A percentile compares a stretch with the other conserved stretches of the same genome.
phyloP scores from a whole-genome alignment of 2,888 invertebrate genomes.

The Idaea biselata region DNA sequence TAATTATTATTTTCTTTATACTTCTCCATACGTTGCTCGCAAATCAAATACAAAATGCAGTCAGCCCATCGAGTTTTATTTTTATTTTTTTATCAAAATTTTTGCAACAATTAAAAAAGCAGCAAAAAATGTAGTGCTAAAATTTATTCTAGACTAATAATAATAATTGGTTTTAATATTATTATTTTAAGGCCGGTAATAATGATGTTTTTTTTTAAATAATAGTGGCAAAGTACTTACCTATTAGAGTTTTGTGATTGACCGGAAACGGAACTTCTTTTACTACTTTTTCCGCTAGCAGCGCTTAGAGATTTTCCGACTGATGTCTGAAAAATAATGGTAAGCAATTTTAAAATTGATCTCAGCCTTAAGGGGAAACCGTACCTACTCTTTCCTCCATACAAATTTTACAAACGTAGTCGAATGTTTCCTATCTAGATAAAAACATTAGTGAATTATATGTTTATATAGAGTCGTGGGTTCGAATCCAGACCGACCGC shows the following conservation, averaged over 20 bases:
- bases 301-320: constrained; percentile 72
- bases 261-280: constrained; percentile 71
- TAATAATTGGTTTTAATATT: constrained; percentile 35
- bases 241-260: constrained; percentile 72
- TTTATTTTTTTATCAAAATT: constrained; percentile 18
- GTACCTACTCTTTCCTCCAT: no score
- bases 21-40: constrained; percentile 52
- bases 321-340: constrained; percentile 53
- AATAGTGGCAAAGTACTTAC: constrained; percentile 48
- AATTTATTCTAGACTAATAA: constrained; percentile 31
- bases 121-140: constrained; percentile 70
- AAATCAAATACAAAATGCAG: constrained; percentile 72
- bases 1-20: constrained; percentile 13
- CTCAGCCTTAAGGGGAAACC: no score
- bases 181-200: constrained; percentile 25
- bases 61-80: constrained; percentile 37
- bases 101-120: constrained; percentile 67
- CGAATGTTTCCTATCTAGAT: no score
- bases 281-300: constrained; percentile 70
- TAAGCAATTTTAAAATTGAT: no score
- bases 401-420: no score
- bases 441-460: no score
- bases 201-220: constrained; percentile 23
- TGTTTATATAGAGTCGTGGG: no score
- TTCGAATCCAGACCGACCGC: no score